Percentiles rank a stretch among this genome's conserved stretches.
Evolutionary conservation across 2,888 invertebrate genomes (phyloP).

Genomic region (Oscheius sp.): DNA sequence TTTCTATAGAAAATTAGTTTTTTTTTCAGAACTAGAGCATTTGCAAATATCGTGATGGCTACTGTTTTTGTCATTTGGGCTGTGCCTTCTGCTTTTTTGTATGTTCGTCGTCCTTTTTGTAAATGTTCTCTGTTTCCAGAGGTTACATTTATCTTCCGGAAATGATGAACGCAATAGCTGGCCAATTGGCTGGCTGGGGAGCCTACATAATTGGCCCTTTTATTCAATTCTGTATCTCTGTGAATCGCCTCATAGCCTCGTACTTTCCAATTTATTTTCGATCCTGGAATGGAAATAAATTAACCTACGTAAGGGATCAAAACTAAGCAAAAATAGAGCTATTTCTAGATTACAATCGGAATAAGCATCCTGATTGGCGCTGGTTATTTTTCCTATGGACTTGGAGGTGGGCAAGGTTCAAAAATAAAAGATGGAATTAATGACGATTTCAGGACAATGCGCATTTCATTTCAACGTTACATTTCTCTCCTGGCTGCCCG

Average conservation of each 20-base stretch:
- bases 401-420: background rate
- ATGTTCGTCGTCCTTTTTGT: too few species aligned
- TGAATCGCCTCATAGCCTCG: conserved; percentile 15
- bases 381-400: conserved; percentile 8
- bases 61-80: conserved; percentile 16
- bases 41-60: conserved; percentile 28
- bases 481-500: conserved; percentile 26
- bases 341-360: background rate
- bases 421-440: too few species aligned
- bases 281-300: conserved; percentile 5
- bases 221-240: conserved; percentile 29
- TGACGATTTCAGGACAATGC: background rate
- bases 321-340: background rate
- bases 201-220: conserved; percentile 46
- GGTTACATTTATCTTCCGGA: conserved; percentile 36
- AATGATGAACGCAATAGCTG: conserved; percentile 41
- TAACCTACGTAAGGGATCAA: conserved; percentile 4
- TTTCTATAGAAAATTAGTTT: background rate
- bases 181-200: conserved; percentile 52
- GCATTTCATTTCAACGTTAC: conserved; percentile 24
- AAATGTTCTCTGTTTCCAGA: background rate
- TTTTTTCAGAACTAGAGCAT: conserved; percentile 12
- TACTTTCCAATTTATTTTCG: conserved; percentile 8
- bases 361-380: conserved; percentile 5
- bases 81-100: conserved; percentile 18